These are phyloP conservation scores for Lordiphosa fenestrarum DNA, from an alignment of 2,888 invertebrate genomes.

Conservation along the genomic window DNA sequence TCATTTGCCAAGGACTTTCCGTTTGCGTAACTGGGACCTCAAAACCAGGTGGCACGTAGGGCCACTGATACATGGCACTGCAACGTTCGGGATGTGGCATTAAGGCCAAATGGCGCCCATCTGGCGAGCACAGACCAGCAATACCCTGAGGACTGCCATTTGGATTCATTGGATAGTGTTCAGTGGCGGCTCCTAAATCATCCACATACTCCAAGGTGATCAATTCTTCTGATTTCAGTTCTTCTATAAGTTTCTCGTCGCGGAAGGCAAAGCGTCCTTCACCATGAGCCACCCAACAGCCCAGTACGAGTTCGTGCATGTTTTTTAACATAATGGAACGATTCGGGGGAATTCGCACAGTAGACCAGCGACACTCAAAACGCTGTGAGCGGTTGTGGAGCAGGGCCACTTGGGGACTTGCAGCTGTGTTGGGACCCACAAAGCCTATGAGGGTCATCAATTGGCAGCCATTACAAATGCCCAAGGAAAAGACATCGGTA, in stretches of 20 bases:
- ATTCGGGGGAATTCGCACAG: constrained; percentile 86
- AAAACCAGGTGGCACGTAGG: constrained; percentile 84
- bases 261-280: constrained; percentile 91
- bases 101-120: constrained; percentile 97
- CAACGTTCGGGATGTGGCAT: constrained; percentile 99
- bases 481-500: constrained; percentile 94
- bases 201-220: constrained; percentile 92
- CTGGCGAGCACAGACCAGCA: constrained; percentile 92
- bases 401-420: constrained; percentile 84
- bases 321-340: constrained; percentile 90
- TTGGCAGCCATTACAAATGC: constrained; percentile 99
- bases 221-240: constrained; percentile 83
- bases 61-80: constrained; percentile 94
- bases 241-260: constrained; percentile 80
- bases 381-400: constrained; percentile 94
- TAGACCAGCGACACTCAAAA: constrained; percentile 89
- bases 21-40: constrained; percentile 75
- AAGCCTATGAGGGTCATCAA: constrained; percentile 96
- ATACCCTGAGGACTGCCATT: constrained; percentile 93
- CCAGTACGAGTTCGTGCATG: constrained; percentile 94
- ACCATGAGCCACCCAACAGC: constrained; percentile 98
- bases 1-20: constrained; percentile 93
- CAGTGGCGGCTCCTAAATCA: constrained; percentile 87
- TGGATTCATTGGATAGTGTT: constrained; percentile 95
- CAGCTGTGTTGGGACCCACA: constrained; percentile 83